Base-by-base conservation (phyloP, 92 coral and sea anemone species). In the Virgularia gustaviana region DNA sequence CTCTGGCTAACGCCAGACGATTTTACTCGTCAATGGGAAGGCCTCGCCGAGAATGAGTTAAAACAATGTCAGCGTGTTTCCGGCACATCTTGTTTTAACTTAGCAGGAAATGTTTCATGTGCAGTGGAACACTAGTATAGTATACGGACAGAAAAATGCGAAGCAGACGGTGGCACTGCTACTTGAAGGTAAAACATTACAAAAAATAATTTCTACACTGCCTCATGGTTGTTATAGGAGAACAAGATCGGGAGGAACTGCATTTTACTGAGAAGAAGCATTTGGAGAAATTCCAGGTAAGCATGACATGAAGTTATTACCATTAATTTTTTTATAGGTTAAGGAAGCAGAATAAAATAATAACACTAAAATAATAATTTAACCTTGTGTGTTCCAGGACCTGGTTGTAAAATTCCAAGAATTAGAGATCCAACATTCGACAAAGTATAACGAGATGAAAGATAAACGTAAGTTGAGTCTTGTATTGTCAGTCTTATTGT, bases 381-480 rank as follows among this genome's bases (percentile, higher is more conserved):
- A n/a, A n/a, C n/a, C n/a, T n/a, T n/a, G n/a, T n/a, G 31, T 19
- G 35, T 49, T 67, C 32, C 70, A 92, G 98, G 98, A 92, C 73
- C 60, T 92, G 87, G 92, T 92, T 0, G 87, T 84, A 39, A 89
- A 87, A 54, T 92, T 92, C 73, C 98, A 85, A 73, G 94, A 86
- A 47, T 79, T 92, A 73, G 83, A 92, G 71, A 92, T 92, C 71
- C 85, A 79, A 34, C 98, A 92, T 58, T 84, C 88, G 27, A 78
- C 87, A 43, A 92, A 80, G 56, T 66, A 82, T 75, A 81, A 83
- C 52, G 88, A 87, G 57, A 86, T 92, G 83, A 80, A 89, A 55
- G 73, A 35, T 38, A 82, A 80, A 52, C 55, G 98, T 92, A 78
- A 89, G 96, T 77, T 19, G 2, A 3, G 23, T 4, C 25, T 53